Conservation (phyloP, 2,888 invertebrate genomes). For the Ochropleura plecta region DNA sequence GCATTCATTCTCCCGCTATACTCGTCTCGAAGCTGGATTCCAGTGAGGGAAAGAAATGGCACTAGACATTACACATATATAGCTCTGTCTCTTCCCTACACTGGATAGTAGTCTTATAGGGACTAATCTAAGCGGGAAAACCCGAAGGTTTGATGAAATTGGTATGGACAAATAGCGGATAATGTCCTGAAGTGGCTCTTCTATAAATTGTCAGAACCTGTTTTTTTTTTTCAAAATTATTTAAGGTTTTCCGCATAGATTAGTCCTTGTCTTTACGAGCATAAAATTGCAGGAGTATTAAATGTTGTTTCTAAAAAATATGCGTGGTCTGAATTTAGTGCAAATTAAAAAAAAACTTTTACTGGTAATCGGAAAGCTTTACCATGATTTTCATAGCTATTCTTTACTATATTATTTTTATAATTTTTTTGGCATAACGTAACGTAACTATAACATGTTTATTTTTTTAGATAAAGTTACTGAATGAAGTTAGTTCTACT, state of each 20-base stretch:
- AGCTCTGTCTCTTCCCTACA: too few species aligned
- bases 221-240: background rate
- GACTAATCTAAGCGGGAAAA: background rate
- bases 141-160: background rate
- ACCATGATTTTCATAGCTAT: background rate
- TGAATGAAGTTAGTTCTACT: constrained; percentile 17
- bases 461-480: constrained; percentile 1
- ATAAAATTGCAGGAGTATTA: constrained; percentile 25
- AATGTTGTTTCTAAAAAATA: background rate
- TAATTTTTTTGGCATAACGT: constrained; percentile 36
- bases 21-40: too few species aligned
- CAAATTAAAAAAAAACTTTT: too few species aligned
- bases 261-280: background rate
- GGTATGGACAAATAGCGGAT: background rate
- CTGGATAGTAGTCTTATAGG: too few species aligned
- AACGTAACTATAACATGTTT: constrained; percentile 51
- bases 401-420: background rate
- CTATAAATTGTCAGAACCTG: background rate
- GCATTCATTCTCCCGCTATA: too few species aligned
- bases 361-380: background rate
- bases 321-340: background rate
- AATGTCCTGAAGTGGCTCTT: background rate
- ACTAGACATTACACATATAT: too few species aligned
- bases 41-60: too few species aligned
- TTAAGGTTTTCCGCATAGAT: background rate